A percentile compares a stretch with the other conserved stretches of the same genome.
phyloP scores from a whole-genome alignment of 2,113 vertebrate genomes.

The Bothrops jararaca region DNA sequence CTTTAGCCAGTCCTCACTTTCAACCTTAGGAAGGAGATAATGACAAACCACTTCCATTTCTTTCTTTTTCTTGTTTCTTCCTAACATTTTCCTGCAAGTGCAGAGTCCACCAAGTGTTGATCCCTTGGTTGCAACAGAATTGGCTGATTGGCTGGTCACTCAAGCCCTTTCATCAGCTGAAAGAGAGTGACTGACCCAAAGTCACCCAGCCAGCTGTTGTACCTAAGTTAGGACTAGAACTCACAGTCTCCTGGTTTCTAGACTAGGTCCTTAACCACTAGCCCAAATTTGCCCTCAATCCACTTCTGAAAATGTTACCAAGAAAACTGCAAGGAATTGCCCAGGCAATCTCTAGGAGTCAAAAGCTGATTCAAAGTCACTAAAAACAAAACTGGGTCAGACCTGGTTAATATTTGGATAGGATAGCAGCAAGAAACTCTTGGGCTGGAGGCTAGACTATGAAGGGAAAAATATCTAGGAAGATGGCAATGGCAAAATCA shows the following conservation, averaged over 20 bases:
- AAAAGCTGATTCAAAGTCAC: neutral
- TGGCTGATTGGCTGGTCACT: neutral
- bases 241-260: neutral
- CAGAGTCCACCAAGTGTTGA: neutral
- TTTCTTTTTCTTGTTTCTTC: neutral
- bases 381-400: neutral
- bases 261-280: neutral
- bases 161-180: neutral
- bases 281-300: neutral
- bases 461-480: neutral
- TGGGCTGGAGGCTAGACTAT: neutral
- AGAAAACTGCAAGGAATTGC: neutral
- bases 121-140: neutral
- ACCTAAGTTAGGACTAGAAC: neutral
- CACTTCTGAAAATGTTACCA: neutral
- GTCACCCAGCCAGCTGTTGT: neutral
- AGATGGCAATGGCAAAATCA: neutral
- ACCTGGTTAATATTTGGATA: neutral
- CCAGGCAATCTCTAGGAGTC: neutral
- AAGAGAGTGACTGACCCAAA: neutral
- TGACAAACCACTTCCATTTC: neutral
- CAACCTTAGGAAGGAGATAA: neutral
- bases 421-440: neutral
- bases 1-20: neutral
- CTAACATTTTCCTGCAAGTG: neutral